Conservation (phyloP, 2,113 vertebrate species). For the Solenodon paradoxus region DNA sequence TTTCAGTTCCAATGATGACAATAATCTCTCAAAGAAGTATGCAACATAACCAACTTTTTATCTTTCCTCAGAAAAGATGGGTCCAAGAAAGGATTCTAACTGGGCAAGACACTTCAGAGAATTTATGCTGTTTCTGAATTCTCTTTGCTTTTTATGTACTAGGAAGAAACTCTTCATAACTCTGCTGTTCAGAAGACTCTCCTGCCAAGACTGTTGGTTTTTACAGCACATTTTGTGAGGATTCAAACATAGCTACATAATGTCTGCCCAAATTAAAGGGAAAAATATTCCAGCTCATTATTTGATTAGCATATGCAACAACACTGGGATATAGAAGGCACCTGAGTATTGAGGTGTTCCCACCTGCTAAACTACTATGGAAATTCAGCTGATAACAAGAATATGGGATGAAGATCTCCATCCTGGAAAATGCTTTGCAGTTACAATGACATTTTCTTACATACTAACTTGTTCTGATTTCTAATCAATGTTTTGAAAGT, state of each 20-base stretch:
- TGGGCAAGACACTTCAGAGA: too few species aligned
- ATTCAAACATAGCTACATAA: constrained; percentile 99
- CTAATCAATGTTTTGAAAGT: too few species aligned
- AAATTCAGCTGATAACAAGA: constrained; percentile 93
- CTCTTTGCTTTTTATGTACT: too few species aligned
- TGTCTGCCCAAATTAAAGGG: constrained; percentile 99
- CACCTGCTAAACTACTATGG: constrained; percentile 94
- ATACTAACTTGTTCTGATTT: too few species aligned
- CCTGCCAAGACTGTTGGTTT: constrained; percentile 98
- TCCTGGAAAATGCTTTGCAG: constrained; percentile 95
- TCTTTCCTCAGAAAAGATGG: too few species aligned
- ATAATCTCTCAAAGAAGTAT: too few species aligned
- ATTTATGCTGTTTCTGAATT: too few species aligned
- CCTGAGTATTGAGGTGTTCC: constrained; percentile 92
- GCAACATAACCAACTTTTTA: too few species aligned
- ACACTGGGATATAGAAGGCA: constrained; percentile 95
- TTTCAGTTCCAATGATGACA: too few species aligned
- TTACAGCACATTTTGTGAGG: constrained; percentile 97
- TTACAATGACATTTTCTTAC: constrained; percentile 95
- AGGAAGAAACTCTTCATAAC: constrained; percentile 99
- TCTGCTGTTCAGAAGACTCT: constrained; percentile 96
- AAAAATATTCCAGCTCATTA: constrained; percentile 96
- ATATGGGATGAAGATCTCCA: constrained; percentile 91
- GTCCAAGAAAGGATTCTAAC: too few species aligned
- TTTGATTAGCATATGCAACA: constrained; percentile 94